Evolutionary conservation across 2,797 vertebrate species (phyloP).

Genomic region (Melanotaenia maccullochi): DNA sequence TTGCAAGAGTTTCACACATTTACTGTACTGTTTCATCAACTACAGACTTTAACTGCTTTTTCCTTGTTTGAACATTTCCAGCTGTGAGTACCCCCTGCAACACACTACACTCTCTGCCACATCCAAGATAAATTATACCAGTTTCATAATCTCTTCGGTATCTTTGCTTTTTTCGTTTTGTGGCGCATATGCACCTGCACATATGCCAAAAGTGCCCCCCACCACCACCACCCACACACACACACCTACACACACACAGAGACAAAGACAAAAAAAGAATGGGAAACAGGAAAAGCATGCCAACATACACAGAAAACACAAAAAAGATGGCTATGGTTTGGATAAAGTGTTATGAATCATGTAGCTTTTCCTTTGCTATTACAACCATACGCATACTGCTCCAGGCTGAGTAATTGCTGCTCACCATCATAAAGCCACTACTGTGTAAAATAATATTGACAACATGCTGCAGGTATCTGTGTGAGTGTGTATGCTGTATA

Average conservation of each 20-base stretch:
- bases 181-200: slow-evolving; percentile 17
- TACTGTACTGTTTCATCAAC: slow-evolving; percentile 3
- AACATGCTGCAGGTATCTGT: slow-evolving; percentile 39
- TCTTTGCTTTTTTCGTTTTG: slow-evolving; percentile 38
- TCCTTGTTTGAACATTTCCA: slow-evolving; percentile 39
- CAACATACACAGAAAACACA: slow-evolving; percentile 8
- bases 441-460: slow-evolving; percentile 68
- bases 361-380: slow-evolving; percentile 52
- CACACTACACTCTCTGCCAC: slow-evolving; percentile 18
- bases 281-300: slow-evolving; percentile 19
- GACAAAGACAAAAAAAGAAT: too few species aligned
- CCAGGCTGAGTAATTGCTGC: slow-evolving; percentile 68
- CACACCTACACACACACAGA: not conserved
- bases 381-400: slow-evolving; percentile 56
- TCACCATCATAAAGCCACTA: slow-evolving; percentile 53
- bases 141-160: slow-evolving; percentile 53
- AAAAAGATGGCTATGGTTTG: slow-evolving; percentile 41
- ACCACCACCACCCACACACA: too few species aligned
- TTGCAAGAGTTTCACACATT: not conserved
- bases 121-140: slow-evolving; percentile 65
- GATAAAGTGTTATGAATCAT: slow-evolving; percentile 61
- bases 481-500: slow-evolving; percentile 23
- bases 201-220: slow-evolving; percentile 3
- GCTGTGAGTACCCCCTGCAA: slow-evolving; percentile 30
- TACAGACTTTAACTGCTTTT: slow-evolving; percentile 11